These are phyloP conservation scores for Brachylomia viminalis DNA, from an alignment of 2,888 invertebrate species.

Conservation along the genomic window DNA sequence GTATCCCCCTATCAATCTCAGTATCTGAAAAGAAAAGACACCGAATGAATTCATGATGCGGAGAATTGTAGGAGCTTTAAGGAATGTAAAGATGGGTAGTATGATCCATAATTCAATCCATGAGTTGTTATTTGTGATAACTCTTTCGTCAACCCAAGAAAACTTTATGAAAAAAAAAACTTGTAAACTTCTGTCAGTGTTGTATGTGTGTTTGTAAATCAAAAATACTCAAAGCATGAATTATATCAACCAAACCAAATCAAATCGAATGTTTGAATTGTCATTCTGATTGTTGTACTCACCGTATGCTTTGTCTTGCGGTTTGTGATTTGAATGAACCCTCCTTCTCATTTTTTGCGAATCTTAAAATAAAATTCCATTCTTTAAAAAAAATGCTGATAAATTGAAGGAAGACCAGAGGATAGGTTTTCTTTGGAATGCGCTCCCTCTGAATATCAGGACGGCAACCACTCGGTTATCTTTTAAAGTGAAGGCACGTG, in stretches of 20 bases:
- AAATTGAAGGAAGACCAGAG: not conserved
- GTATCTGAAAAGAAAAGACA: slow-evolving; percentile 7
- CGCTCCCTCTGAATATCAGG: no score
- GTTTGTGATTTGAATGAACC: not conserved
- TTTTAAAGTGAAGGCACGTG: no score
- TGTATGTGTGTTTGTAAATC: not conserved
- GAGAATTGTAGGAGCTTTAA: not conserved
- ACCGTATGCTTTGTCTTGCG: not conserved
- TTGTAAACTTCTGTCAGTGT: no score
- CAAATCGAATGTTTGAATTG: no score
- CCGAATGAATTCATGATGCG: no score
- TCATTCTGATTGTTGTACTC: no score
- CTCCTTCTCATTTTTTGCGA: not conserved
- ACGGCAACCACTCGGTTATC: no score
- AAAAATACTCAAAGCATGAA: no score
- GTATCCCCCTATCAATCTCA: not conserved
- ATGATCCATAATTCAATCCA: no score
- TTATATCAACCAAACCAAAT: no score
- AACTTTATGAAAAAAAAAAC: not conserved
- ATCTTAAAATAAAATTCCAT: not conserved
- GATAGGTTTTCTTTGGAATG: no score
- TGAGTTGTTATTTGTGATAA: not conserved
- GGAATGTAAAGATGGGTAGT: not conserved
- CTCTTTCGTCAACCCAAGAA: not conserved
- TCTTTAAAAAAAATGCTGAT: not conserved